Evolutionary conservation across 1,140 invertebrate genomes (phyloP), one percentile per base, ranked within the genome.

Genomic region (Cyphomyrmex costatus): DNA sequence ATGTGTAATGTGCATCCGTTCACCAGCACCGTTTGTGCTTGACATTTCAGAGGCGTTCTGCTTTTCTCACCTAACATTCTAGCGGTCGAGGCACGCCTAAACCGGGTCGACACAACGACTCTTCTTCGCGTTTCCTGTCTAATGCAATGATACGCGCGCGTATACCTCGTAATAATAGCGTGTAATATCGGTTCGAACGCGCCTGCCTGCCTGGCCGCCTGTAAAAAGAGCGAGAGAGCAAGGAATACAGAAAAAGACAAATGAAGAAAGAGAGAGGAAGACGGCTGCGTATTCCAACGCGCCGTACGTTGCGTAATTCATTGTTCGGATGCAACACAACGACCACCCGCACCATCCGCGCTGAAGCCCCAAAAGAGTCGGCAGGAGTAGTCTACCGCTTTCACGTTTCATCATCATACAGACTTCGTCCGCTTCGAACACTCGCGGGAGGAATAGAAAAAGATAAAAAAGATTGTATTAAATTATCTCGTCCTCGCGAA

Each of bases 101-200:
- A 89, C 71, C 89, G 71, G 90, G 89, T 90, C 89, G 53, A 30
- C 60, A 63, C 36, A 83, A 89, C 60, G 63, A 58, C 61, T 90
- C 90, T 66, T 89, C 82, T 85, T 86, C 65, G 60, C 53, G 76
- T 90, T 91, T 91, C 87, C 89, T 86, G 85, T 46, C 77, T 79
- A 90, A 90, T 85, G 87, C 85, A 86, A 90, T 77, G 36, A 36
- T 63, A 68, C 24, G 36, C 27, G 68, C 77, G 88, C 73, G 78
- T 36, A 10, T 30, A 71, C 63, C 51, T 49, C 56, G 61, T 65
- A 65, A 66, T 68, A 88, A 88, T 86, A 74, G 46, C 42, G 12
- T 61, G 70, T 89, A 88, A 86, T 63, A 88, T 74, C 56, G 10
- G 33, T 24, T 21, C 46, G 49, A 33, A 53, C 86, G 73, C 71